A percentile compares a stretch with the other conserved stretches of the same genome.
Conservation (phyloP, 2,888 invertebrate genomes). For the Athalia circularis region DNA sequence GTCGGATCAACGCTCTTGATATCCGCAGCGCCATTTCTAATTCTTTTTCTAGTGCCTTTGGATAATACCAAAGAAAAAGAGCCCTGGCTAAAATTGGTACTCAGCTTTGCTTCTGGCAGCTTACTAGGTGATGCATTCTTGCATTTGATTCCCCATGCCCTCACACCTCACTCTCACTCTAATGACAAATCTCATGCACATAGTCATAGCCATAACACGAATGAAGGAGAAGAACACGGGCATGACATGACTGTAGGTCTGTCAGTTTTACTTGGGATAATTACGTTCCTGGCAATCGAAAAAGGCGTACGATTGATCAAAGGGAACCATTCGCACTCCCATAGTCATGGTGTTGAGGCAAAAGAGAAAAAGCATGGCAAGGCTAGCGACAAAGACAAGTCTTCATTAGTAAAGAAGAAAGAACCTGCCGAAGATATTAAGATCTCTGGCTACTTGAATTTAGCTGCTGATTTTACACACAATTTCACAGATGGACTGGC, state of each 20-base stretch:
- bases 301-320: conserved; percentile 93
- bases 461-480: conserved; percentile 98
- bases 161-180: conserved; percentile 76
- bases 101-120: conserved; percentile 96
- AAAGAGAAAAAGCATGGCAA: conserved; percentile 58
- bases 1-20: conserved; percentile 94
- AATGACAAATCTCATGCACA: conserved; percentile 61
- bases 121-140: conserved; percentile 98
- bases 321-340: conserved; percentile 87
- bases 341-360: conserved; percentile 68
- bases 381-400: conserved; percentile 47
- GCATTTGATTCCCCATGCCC: conserved; percentile 98
- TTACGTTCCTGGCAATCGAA: conserved; percentile 94
- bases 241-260: conserved; percentile 95
- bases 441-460: conserved; percentile 95
- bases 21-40: conserved; percentile 95
- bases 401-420: conserved; percentile 63
- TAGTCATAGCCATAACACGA: conserved; percentile 77
- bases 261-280: conserved; percentile 95
- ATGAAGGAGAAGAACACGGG: conserved; percentile 71
- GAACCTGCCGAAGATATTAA: conserved; percentile 77
- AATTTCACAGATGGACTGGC: conserved; percentile 99
- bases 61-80: conserved; percentile 90
- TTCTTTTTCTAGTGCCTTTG: conserved; percentile 94
- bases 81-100: conserved; percentile 90